phyloP scores from a whole-genome alignment of 2,113 vertebrate genomes.

The Bubo scandiacus region DNA sequence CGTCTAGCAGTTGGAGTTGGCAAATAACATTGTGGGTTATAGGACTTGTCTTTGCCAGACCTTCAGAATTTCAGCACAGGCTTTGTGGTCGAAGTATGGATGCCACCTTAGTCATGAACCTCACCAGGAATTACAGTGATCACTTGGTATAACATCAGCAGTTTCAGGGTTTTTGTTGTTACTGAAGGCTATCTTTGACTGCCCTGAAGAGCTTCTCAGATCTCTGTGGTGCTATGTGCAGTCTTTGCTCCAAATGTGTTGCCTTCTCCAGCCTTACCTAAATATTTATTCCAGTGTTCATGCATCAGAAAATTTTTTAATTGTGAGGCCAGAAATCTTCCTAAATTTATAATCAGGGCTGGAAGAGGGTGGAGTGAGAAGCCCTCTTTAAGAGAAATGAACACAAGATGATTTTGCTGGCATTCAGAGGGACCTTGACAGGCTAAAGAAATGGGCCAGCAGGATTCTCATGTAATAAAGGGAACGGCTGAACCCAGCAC shows the following conservation, averaged over 20 bases:
- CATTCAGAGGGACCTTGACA: not conserved
- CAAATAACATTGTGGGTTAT: fast-evolving
- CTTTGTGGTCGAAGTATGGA: not conserved
- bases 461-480: not conserved
- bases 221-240: not conserved
- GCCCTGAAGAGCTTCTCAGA: not conserved
- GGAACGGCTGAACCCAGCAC: not conserved
- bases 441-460: not conserved
- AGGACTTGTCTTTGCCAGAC: not conserved
- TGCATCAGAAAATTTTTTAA: not conserved
- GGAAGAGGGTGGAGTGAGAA: not conserved
- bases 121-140: not conserved
- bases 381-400: not conserved
- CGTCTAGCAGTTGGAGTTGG: not conserved
- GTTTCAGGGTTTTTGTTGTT: not conserved
- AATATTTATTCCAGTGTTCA: not conserved
- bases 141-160: not conserved
- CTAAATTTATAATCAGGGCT: not conserved
- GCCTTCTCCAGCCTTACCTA: not conserved
- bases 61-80: not conserved
- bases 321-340: not conserved
- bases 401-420: not conserved
- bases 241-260: not conserved
- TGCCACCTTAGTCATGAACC: not conserved
- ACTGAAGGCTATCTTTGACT: not conserved